Evolutionary conservation across 1,140 invertebrate species (phyloP), one percentile per base, ranked within the genome.

Genomic region (Aphis craccivora): DNA sequence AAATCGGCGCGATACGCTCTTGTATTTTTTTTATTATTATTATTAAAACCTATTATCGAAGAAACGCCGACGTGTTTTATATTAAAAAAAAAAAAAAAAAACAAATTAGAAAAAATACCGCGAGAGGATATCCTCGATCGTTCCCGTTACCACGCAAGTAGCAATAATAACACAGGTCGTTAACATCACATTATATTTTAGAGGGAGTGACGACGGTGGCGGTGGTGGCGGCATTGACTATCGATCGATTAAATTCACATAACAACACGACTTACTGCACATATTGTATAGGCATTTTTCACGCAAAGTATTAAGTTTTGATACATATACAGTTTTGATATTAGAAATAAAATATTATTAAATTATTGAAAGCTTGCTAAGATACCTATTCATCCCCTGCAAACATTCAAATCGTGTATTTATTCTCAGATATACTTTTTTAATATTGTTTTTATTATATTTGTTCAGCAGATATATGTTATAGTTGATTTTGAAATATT

Each of bases 1-100:
- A 92, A 92, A 92, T 93, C 91, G n/a, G n/a, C 37, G 25, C n/a
- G 81, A 93, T 92, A 83, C 60, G 90, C 45, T 81, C 30, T 83
- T 37, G 43, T n/a, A 90, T 40, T 37, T 18, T n/a, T 84, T 40
- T 51, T 51, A 51, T 83, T 83, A 81, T 37, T 37, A 45, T 18
- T 48, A 88, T 88, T 48, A 76, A 76, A 83, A 83, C 67, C 6
- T 93, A 86, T 93, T 93, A 86, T 93, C 55, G 23, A 86, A 93
- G n/a, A 81, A 83, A 86, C 81, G 9, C 22, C 35, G 48, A 53
- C 48, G 43, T 51, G 53, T 90, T 90, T 90, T 60, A 43, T 90
- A 25, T 76, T n/a, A 60, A n/a, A 40, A 90, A 53, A n/a, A n/a
- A n/a, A n/a, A n/a, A n/a, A n/a, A 84, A 84, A 90, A 90, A 30